phyloP scores from a whole-genome alignment of 2,888 invertebrate species.

The Camptogramma bilineatum region DNA sequence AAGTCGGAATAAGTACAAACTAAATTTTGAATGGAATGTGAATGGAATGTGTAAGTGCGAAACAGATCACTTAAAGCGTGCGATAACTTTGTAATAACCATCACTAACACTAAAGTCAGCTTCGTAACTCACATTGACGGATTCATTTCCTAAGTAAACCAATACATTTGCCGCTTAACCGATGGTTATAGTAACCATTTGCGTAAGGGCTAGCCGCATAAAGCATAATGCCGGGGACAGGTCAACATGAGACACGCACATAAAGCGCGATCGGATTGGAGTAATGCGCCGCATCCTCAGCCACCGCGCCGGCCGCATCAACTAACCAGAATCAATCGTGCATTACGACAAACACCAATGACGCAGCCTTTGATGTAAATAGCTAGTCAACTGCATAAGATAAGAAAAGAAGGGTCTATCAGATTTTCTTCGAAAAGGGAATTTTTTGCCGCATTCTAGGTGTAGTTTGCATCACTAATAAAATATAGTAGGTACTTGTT shows the following conservation, averaged over 20 bases:
- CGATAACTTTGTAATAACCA: neutral
- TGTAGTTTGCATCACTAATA: too few relatives aligned
- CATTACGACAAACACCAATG: constrained; percentile 22
- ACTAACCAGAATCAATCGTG: constrained; percentile 35
- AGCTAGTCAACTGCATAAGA: neutral
- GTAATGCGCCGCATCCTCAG: constrained; percentile 12
- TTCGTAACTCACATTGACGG: neutral
- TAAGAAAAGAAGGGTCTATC: too few relatives aligned
- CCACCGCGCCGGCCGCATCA: constrained; percentile 12
- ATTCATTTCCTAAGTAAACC: neutral
- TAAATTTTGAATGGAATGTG: too few relatives aligned
- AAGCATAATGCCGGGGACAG: constrained; percentile 15
- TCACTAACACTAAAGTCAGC: neutral
- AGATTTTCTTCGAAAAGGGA: neutral
- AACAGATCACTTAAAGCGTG: neutral
- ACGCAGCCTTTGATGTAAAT: neutral
- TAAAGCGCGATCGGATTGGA: constrained; percentile 19
- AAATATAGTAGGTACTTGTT: too few relatives aligned
- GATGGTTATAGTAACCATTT: neutral
- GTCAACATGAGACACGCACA: constrained; percentile 7
- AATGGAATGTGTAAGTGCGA: neutral
- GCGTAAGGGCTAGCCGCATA: constrained; percentile 9
- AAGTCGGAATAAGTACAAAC: too few relatives aligned
- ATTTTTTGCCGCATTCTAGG: too few relatives aligned
- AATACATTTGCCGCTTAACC: constrained; percentile 1